Evolutionary conservation across 2,888 invertebrate genomes (phyloP).

Genomic region (Drosophila fungiperda): DNA sequence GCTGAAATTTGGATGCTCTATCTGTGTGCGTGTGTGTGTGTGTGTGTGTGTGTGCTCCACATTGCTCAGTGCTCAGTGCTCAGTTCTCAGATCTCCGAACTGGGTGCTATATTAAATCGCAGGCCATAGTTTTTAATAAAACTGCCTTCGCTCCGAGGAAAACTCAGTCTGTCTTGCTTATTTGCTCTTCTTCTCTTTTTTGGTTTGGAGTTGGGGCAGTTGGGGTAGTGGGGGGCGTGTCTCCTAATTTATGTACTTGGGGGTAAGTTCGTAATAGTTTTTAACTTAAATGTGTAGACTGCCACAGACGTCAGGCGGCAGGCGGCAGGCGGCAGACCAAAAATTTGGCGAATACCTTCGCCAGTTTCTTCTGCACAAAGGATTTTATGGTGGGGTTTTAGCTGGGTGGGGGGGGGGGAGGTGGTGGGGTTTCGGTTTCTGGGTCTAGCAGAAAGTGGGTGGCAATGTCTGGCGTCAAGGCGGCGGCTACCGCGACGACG

Average conservation of each 20-base stretch:
- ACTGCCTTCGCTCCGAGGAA: slow-evolving; percentile 52
- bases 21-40: slow-evolving; percentile 8
- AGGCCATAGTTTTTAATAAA: slow-evolving; percentile 79
- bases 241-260: slow-evolving; percentile 75
- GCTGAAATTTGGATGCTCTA: slow-evolving; percentile 36
- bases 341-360: slow-evolving; percentile 51
- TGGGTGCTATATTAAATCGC: slow-evolving; percentile 72
- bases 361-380: slow-evolving; percentile 12
- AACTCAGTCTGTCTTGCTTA: slow-evolving; percentile 17
- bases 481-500: slow-evolving; percentile 53
- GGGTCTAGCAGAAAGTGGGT: not conserved
- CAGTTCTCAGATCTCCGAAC: slow-evolving; percentile 8
- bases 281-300: slow-evolving; percentile 70
- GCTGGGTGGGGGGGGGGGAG: not conserved
- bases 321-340: slow-evolving; percentile 29
- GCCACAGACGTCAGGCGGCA: slow-evolving; percentile 27
- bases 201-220: not conserved
- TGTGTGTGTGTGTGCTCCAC: slow-evolving; percentile 4
- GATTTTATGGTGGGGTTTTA: not conserved
- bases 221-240: slow-evolving; percentile 9
- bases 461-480: slow-evolving; percentile 67
- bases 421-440: not conserved
- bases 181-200: not conserved
- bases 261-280: slow-evolving; percentile 77
- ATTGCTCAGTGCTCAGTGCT: slow-evolving; percentile 17